Evolutionary conservation across 2,888 invertebrate species (phyloP).

Genomic region (Rotaria macrura): DNA sequence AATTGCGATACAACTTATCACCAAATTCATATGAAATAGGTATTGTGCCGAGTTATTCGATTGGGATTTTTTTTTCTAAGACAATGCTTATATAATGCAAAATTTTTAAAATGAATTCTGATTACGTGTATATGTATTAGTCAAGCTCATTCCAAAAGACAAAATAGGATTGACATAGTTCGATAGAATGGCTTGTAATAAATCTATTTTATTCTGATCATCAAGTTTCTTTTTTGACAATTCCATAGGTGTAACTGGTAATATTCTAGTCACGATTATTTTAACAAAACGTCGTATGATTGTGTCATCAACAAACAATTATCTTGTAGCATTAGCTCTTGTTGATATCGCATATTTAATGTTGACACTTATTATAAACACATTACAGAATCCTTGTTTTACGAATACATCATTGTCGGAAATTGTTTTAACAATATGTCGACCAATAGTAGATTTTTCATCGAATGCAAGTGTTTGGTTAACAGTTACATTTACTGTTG

Average conservation of each 20-base stretch:
- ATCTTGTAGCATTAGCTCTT: conserved; percentile 63
- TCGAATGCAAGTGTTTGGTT: conserved; percentile 64
- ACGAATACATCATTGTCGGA: not conserved
- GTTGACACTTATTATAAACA: conserved; percentile 56
- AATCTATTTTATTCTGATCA: too few species aligned
- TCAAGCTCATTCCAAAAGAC: too few species aligned
- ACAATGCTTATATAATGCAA: too few species aligned
- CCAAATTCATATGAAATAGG: too few species aligned
- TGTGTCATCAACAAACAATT: conserved; percentile 49
- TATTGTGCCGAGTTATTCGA: too few species aligned
- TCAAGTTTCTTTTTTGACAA: too few species aligned
- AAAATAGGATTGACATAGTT: too few species aligned
- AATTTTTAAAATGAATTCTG: too few species aligned
- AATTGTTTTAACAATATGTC: conserved; percentile 46
- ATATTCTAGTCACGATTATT: conserved; percentile 44
- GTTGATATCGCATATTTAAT: conserved; percentile 63
- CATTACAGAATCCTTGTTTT: not conserved
- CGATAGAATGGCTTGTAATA: too few species aligned
- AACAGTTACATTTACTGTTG: conserved; percentile 65
- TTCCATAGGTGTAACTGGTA: conserved; percentile 36
- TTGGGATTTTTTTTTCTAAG: too few species aligned
- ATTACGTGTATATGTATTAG: too few species aligned
- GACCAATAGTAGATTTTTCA: conserved; percentile 60
- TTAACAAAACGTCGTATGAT: conserved; percentile 44
- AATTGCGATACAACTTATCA: too few species aligned